Evolutionary conservation across 2,888 invertebrate species (phyloP), one percentile per base, ranked within the genome.

Genomic region (Ariolimax columbianus): DNA sequence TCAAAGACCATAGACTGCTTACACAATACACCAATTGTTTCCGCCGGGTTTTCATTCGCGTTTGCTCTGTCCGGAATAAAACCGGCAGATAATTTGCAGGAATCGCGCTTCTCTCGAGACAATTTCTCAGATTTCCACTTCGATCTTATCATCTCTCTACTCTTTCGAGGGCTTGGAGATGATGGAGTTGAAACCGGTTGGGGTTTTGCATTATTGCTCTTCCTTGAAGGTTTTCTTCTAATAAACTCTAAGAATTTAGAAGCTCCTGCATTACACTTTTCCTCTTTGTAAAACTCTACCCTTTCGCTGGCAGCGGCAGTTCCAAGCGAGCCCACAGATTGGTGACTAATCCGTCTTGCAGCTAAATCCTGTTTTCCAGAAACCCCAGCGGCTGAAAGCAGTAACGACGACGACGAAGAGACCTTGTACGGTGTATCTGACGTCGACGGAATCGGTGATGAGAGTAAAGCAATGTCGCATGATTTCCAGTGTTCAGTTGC

Each of bases 1-100:
- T 92, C 92, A 88, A 93, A 91, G 40, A 91, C 90, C 89, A 93
- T 90, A 4, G 92, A 91, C 82, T 93, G 93, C 88, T 92, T 90
- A 89, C 93, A 93, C 59, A 93, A 90, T 63, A 90, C 90, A 72
- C 91, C 91, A 81, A 93, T 90, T 79, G 93, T 93, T 84, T 91
- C 92, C 89, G 89, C 90, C 86, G 90, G 91, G 33, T 89, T 89
- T 84, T 90, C 86, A 26, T 87, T 86, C 83, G 70, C 59, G 47
- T 89, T 89, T 79, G 87, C 86, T 63, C 80, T 88, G 87, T 80
- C 88, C 85, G 87, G 89, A 43, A 83, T 86, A 38, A 77, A 79
- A 4, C 81, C 81, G 9, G 83, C 81, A 26, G 47, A 47, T 19
- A 75, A 55, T 84, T 55, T 82, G 40, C 77, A 47, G 51, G 68